phyloP scores from a whole-genome alignment of 2,113 vertebrate species.

The Hippocampus zosterae region DNA sequence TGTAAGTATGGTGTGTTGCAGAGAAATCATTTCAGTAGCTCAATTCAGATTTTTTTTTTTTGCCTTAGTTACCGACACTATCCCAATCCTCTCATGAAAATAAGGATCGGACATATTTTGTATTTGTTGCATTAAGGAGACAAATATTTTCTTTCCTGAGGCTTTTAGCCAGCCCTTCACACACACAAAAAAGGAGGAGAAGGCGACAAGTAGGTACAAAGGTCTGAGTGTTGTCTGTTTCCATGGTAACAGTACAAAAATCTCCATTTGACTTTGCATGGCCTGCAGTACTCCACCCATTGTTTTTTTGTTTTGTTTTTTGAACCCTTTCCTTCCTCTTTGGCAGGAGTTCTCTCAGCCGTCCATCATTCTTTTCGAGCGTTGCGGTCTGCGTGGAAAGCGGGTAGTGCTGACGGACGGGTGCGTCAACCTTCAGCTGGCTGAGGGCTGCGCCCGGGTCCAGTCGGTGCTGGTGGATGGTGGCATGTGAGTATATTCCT shows the following conservation, averaged over 20 bases:
- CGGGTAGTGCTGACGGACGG: constrained; percentile 79
- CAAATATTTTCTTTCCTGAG: not conserved
- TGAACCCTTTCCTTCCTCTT: constrained; percentile 8
- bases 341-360: constrained; percentile 87
- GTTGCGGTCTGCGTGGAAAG: constrained; percentile 80
- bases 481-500: constrained; percentile 80
- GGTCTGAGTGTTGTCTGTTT: constrained; percentile 18
- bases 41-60: too few relatives aligned
- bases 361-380: constrained; percentile 81
- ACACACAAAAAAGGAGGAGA: not conserved
- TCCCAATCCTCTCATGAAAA: not conserved
- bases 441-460: constrained; percentile 78
- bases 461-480: constrained; percentile 84
- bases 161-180: not conserved
- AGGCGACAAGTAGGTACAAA: not conserved
- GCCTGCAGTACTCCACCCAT: constrained; percentile 11
- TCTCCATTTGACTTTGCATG: constrained; percentile 6
- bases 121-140: not conserved
- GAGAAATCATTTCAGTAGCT: too few relatives aligned
- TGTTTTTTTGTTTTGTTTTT: constrained; percentile 4
- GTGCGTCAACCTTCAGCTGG: constrained; percentile 78
- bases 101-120: not conserved
- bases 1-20: too few relatives aligned
- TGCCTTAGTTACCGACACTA: not conserved
- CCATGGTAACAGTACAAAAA: constrained; percentile 35